Base-by-base conservation (phyloP, 2,113 vertebrate species). In the Hystrix cristata region DNA sequence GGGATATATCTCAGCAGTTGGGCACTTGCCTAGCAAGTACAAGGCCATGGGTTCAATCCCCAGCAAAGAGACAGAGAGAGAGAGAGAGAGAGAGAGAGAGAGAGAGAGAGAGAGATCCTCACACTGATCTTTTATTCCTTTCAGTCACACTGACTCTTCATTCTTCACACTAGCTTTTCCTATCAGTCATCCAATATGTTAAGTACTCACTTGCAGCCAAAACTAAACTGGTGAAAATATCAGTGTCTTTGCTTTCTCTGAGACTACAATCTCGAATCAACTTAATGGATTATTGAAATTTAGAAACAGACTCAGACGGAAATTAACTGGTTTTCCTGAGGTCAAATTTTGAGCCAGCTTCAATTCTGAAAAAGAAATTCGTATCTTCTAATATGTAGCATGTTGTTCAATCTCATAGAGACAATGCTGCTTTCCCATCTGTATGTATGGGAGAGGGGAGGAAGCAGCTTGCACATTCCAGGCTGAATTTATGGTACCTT, bases 341-440 rank as follows among this genome's bases (percentile, higher is more conserved):
- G 60, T 91, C 67, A 96, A 88, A 85, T 60, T 93, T 88, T 65
- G 34, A 95, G 43, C 53, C 25, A 92, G 29, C 25, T 91, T 80
- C 38, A 89, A 80, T 65, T 53, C 8, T 80, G 64, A 88, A 94
- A 87, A 94, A 94, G n/a, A 0, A 92, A 51, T 46, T 87, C 2
- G 85, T 48, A 21, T 91, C 27, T 96, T 96, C 15, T 91, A 55
- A 89, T 74, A 93, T 15, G 8, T 43, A 81, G 25, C n/a, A 48
- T 3, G 64, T 55, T 91, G 8, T 71, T 95, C 65, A 95, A 27
- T 85, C 2, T 64, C 93, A 27, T 65, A 46, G n/a, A 53, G 53
- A 64, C 2, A 62, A 51, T n/a, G 48, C 67, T 95, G 16, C 8
- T 13, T 62, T 65, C 10, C 8, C 5, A 46, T 84, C 80, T 55